phyloP scores from a whole-genome alignment of 2,888 invertebrate genomes.

The Xiphydria camelus region DNA sequence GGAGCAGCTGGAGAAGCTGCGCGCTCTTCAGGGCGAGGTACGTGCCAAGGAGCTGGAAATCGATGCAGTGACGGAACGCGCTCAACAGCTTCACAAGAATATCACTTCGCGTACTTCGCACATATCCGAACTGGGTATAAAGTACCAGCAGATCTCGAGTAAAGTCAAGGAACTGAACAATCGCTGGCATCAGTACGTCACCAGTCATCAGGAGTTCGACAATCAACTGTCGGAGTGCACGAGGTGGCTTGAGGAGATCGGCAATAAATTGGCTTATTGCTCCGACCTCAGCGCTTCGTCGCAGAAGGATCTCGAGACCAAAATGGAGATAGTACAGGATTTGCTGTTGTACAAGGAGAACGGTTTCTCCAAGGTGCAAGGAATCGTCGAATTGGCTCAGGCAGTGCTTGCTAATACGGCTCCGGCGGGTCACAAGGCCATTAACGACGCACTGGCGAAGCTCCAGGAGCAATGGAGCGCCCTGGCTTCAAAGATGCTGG shows the following conservation, averaged over 20 bases:
- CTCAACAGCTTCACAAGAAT: slow-evolving; percentile 79
- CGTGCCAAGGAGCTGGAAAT: slow-evolving; percentile 90
- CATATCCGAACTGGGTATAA: slow-evolving; percentile 86
- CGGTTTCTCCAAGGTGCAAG: slow-evolving; percentile 86
- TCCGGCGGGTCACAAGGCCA: slow-evolving; percentile 81
- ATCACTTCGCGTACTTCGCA: slow-evolving; percentile 77
- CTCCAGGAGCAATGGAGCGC: slow-evolving; percentile 91
- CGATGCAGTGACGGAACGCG: slow-evolving; percentile 88
- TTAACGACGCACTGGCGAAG: slow-evolving; percentile 79
- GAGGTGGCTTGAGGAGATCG: slow-evolving; percentile 82
- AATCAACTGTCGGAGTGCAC: slow-evolving; percentile 77
- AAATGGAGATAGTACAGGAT: slow-evolving; percentile 83
- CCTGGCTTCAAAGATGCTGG: slow-evolving; percentile 84
- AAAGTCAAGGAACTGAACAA: slow-evolving; percentile 89
- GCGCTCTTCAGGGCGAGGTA: slow-evolving; percentile 83
- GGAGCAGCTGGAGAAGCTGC: slow-evolving; percentile 78
- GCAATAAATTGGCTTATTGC: slow-evolving; percentile 84
- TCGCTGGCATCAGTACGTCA: slow-evolving; percentile 91
- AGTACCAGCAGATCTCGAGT: slow-evolving; percentile 87
- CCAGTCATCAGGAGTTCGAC: slow-evolving; percentile 85
- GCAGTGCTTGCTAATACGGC: slow-evolving; percentile 89
- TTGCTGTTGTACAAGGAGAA: slow-evolving; percentile 89
- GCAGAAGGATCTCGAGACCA: slow-evolving; percentile 83
- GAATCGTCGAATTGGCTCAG: slow-evolving; percentile 88
- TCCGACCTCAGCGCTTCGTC: slow-evolving; percentile 80